Conservation (phyloP, 2,113 vertebrate species). For the Oophaga pumilio region DNA sequence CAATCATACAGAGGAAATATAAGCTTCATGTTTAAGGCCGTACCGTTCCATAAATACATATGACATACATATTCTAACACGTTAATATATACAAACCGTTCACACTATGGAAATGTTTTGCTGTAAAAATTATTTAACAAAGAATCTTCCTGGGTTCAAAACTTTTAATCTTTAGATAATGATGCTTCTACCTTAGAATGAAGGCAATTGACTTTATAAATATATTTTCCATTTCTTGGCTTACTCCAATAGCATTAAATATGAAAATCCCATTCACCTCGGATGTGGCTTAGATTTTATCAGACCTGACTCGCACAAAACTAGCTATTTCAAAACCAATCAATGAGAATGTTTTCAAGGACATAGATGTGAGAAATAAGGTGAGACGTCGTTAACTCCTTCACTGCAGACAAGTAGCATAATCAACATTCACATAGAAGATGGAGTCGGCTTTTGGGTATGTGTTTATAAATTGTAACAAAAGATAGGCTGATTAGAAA, state of each 20-base stretch:
- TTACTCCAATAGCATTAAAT: conserved; percentile 38
- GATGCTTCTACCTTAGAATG: conserved; percentile 21
- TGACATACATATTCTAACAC: background rate
- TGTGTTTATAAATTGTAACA: no score
- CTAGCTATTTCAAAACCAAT: conserved; percentile 45
- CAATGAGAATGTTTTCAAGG: conserved; percentile 50
- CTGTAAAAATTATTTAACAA: background rate
- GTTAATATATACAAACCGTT: background rate
- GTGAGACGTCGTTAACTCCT: conserved; percentile 5
- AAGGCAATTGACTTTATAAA: conserved; percentile 36
- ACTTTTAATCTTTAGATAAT: conserved; percentile 1
- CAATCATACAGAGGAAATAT: background rate
- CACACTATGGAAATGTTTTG: background rate
- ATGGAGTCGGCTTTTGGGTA: no score
- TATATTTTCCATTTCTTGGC: conserved; percentile 44
- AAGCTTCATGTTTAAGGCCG: background rate
- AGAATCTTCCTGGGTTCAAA: background rate
- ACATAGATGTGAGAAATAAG: conserved; percentile 48
- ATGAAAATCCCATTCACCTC: conserved; percentile 48
- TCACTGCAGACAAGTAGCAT: background rate
- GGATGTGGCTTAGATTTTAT: conserved; percentile 50
- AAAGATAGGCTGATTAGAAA: no score
- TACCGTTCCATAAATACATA: background rate
- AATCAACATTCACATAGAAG: background rate
- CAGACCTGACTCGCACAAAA: conserved; percentile 33